Base-by-base conservation (phyloP, 1,140 invertebrate species). In the Lanistes nyassanus region DNA sequence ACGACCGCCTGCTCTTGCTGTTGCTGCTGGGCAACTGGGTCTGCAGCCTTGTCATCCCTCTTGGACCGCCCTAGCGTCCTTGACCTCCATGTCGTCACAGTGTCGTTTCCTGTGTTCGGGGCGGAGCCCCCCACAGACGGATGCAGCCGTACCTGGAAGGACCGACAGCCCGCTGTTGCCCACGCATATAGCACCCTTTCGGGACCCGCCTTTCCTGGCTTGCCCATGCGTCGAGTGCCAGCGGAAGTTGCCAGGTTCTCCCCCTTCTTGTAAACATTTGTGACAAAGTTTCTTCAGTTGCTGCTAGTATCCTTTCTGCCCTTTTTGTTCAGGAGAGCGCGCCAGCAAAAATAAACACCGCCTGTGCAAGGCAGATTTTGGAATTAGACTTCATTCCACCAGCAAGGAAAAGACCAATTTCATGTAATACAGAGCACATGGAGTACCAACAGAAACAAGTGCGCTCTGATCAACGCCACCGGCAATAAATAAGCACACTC, bases 141-240 rank as follows among this genome's bases (percentile, higher is more conserved):
- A 31, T 31, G 31, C 29, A 36, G 42, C 34, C 23, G 55, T 23
- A 71, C 37, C n/a, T 31, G 37, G 19, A 4, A 31, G n/a, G n/a
- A n/a, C n/a, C 23, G 58, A 31, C 42, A 37, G 23, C 19, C 9
- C 58, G 7, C 19, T 55, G 34, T 13, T 70, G 37, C 96, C 29
- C 0, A 0, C 56, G 34, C 70, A 71, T 55, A 34, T 34, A 16
- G 29, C 70, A 60, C 26, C 26, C 2, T 37, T 72, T 72, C 70
- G 37, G 55, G 56, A 56, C 55, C 58, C 60, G 70, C 70, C 70
- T 13, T n/a, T 42, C 16, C 34, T 72, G 70, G 31, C 55, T 6
- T 72, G 70, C 56, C 23, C 55, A 39, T 72, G 70, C 55, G 2
- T 58, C n/a, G 70, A 39, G 6, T 72, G 70, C n/a, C 70, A 72